Base-by-base conservation (phyloP, 2,113 vertebrate species). In the Neotoma lepida region DNA sequence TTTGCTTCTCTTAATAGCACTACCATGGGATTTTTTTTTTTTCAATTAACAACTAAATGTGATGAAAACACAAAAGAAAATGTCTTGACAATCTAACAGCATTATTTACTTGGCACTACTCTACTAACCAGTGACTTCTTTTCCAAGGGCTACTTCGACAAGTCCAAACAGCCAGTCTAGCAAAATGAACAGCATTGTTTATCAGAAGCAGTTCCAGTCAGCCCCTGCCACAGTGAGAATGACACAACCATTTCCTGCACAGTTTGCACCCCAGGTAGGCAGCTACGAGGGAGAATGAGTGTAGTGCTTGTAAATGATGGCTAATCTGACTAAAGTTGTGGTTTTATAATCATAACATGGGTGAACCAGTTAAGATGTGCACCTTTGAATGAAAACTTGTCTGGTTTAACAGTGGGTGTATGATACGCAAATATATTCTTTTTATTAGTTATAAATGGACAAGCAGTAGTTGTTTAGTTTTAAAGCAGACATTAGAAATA, bases 151-250 rank as follows among this genome's bases (percentile, higher is more conserved):
- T 71, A 99, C 99, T 98, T 99, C 99, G 96, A 99, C 99, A n/a
- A 99, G 99, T 97, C 99, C 99, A 17, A 99, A 99, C 97, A 99
- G 98, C 98, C 99, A 99, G 98, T 99, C 99, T 97, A 99, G 99
- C 98, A 99, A 99, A 98, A 99, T 99, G 98, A 99, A 99, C 98
- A 99, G 99, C 98, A 98, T 99, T 98, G 98, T 99, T 54, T 99
- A 99, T 98, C 99, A 99, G 99, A 99, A 99, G 98, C 99, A 99
- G 97, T 99, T 99, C 97, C 99, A 99, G 97, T 98, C 99, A 56
- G 91, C 98, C 94, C 98, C 98, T 95, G 98, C 99, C 4, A 98
- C 98, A 33, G 99, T 99, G 98, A 99, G 99, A 89, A 99, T 99
- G 98, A 97, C 99, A 0, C 99, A 99, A 70, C 98, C 99, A 35